Percentiles rank a stretch among this genome's conserved stretches.
Conservation (phyloP, 2,797 vertebrate species). For the Sphenopsis melanotis region DNA sequence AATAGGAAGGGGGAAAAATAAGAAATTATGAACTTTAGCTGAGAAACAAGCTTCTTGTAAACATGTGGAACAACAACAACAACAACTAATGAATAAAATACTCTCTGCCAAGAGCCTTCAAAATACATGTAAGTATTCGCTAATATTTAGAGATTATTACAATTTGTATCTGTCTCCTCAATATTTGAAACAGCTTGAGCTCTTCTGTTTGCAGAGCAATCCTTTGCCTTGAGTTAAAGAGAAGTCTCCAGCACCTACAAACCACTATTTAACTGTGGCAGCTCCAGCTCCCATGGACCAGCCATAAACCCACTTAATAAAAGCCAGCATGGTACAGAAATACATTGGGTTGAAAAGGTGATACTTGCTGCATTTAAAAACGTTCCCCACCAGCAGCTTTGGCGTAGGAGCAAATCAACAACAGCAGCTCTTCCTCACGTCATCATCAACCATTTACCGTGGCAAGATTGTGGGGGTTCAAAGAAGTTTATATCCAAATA, state of each 20-base stretch:
- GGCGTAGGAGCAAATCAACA: neutral
- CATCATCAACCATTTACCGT: neutral
- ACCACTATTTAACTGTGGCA: neutral
- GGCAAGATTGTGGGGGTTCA: neutral
- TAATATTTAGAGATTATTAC: neutral
- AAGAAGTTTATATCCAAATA: neutral
- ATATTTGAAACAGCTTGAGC: neutral
- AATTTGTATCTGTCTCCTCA: neutral
- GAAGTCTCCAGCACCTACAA: neutral
- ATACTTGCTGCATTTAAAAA: neutral
- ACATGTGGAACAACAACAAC: neutral
- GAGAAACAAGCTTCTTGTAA: neutral
- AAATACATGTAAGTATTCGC: neutral
- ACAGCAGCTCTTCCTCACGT: neutral
- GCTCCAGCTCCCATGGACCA: neutral
- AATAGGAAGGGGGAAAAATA: fast-evolving
- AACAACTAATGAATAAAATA: neutral
- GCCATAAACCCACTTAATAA: neutral
- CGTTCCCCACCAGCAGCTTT: neutral
- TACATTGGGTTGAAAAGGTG: neutral
- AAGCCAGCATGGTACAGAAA: neutral
- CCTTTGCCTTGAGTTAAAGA: neutral
- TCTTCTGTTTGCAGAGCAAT: neutral
- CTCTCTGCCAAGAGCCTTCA: neutral
- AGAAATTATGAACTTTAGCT: neutral